Evolutionary conservation across 1,140 invertebrate species (phyloP), one percentile per base, ranked within the genome.

Genomic region (Lepidurus apus): DNA sequence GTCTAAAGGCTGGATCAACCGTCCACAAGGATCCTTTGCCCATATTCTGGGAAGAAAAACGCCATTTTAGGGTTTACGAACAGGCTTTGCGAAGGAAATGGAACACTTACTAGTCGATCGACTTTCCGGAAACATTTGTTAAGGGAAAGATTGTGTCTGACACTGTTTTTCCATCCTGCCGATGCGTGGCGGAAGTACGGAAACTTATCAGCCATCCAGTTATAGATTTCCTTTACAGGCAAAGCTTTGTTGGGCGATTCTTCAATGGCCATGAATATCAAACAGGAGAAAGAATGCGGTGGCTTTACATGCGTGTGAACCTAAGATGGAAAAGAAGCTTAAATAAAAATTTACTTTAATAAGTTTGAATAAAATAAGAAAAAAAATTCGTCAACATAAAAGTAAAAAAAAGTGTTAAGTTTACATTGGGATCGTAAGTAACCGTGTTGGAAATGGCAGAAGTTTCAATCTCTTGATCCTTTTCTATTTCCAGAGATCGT

Each of bases 91-190:
- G 4, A n/a, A 73, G 65, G n/a, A n/a, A 4, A n/a, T 73, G 0
- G 65, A 79, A 75, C 13, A 10, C 88, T 89, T 88, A 93, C 92
- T 82, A 92, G 91, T 47, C 86, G 89, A 83, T 98, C 95, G 78
- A 98, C 97, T 86, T 98, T 98, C 84, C 97, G 95, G 86, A 98
- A 98, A 87, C 95, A 98, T 86, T 98, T 98, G 87, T 98, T 98
- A 78, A 98, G 85, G 80, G 95, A 97, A 74, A 98, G 86, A 87
- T 98, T 98, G 84, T 98, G 97, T 80, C 96, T 88, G 0, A 98
- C 96, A 1, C 95, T 97, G 85, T 98, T 98, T 87, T 98, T 98
- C 96, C 96, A 98, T 21, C 96, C 96, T 84, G 93, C 96, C 47
- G 96, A 95, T 3, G 96, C 96, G 17, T 95, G 97, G 87, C 96